phyloP scores from a whole-genome alignment of 2,888 invertebrate species.

The Drosophila nigricruria region DNA sequence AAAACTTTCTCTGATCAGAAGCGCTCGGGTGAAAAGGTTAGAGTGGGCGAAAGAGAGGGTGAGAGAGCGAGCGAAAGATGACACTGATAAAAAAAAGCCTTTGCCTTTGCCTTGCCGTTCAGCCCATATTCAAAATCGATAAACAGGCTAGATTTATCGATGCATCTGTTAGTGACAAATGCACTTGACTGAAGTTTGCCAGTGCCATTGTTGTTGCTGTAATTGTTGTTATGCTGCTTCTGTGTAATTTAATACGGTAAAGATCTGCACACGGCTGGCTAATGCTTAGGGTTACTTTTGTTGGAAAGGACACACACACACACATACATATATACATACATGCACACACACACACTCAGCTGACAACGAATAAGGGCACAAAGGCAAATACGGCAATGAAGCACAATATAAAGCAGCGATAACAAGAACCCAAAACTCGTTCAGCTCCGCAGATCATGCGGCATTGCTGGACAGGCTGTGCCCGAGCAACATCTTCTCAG shows the following conservation, averaged over 20 bases:
- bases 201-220: not conserved
- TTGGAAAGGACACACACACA: conserved; percentile 24
- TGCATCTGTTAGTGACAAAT: conserved; percentile 29
- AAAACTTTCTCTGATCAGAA: conserved; percentile 59
- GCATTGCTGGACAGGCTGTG: conserved; percentile 50
- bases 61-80: conserved; percentile 18
- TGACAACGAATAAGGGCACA: conserved; percentile 73
- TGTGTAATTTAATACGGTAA: conserved; percentile 53
- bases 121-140: conserved; percentile 26
- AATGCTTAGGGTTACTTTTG: conserved; percentile 55
- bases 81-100: conserved; percentile 23
- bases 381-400: conserved; percentile 61
- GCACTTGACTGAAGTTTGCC: conserved; percentile 40
- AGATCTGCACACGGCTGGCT: conserved; percentile 50
- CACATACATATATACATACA: not conserved
- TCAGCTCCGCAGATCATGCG: conserved; percentile 57
- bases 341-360: conserved; percentile 11
- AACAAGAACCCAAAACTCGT: conserved; percentile 62
- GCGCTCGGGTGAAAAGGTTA: conserved; percentile 4
- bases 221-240: conserved; percentile 16
- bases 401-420: conserved; percentile 23
- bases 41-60: conserved; percentile 11
- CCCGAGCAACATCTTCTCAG: conserved; percentile 36
- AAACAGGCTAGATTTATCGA: conserved; percentile 32
- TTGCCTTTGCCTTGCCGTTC: conserved; percentile 10